Conservation (phyloP, 2,113 vertebrate species). For the Pelodiscus sinensis region DNA sequence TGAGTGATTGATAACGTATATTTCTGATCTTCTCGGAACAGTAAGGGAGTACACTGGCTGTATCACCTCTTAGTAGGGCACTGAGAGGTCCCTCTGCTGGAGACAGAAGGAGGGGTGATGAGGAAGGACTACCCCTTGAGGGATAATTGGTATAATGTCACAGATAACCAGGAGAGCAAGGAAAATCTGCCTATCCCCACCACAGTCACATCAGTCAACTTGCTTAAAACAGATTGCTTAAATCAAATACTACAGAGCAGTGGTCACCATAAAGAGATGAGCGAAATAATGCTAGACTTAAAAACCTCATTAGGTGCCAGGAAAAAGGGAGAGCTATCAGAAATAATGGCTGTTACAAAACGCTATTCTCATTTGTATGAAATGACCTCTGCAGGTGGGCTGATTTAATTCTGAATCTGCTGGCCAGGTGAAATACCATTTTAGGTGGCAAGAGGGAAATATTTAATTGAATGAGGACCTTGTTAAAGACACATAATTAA, state of each 20-base stretch:
- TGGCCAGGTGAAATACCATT: neutral
- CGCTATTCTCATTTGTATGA: slow-evolving; percentile 13
- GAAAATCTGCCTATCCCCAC: no score
- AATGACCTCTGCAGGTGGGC: neutral
- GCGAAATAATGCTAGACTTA: neutral
- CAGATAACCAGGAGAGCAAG: no score
- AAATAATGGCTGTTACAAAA: neutral
- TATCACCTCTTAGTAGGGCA: neutral
- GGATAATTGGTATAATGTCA: neutral
- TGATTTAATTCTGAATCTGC: neutral
- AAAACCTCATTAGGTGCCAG: neutral
- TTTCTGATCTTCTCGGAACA: neutral
- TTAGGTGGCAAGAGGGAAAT: slow-evolving; percentile 40
- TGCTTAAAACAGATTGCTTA: neutral
- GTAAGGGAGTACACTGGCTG: neutral
- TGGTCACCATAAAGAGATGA: neutral
- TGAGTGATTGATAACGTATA: neutral
- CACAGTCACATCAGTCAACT: neutral
- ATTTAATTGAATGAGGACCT: slow-evolving; percentile 47
- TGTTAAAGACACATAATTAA: slow-evolving; percentile 45
- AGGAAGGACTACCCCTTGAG: neutral
- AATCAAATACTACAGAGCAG: neutral
- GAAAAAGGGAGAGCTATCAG: neutral
- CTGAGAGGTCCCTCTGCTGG: neutral
- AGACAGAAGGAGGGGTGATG: neutral